Evolutionary conservation across 2,113 vertebrate genomes (phyloP).

Genomic region (Nesospiza acunhae): DNA sequence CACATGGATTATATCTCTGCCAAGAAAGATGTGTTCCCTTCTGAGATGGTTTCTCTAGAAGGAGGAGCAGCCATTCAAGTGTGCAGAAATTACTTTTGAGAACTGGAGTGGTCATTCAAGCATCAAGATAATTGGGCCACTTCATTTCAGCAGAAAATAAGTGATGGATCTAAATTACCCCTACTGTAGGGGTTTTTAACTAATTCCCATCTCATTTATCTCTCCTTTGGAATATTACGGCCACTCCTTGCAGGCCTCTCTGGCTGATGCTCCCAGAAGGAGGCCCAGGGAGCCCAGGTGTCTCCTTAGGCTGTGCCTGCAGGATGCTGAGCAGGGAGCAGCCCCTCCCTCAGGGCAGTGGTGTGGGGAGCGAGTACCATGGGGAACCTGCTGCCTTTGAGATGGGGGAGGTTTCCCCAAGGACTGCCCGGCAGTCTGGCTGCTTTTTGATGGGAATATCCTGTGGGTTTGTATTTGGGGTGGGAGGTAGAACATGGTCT

Average conservation of each 20-base stretch:
- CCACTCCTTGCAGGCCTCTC: not conserved
- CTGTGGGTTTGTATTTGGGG: not conserved
- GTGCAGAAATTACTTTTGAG: not conserved
- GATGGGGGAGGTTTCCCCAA: not conserved
- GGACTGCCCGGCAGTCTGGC: not conserved
- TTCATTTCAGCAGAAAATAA: not conserved
- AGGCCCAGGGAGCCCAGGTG: not conserved
- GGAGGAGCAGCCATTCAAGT: not conserved
- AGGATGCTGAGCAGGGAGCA: not conserved
- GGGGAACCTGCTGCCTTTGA: not conserved
- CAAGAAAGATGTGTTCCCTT: not conserved
- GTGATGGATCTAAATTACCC: not conserved
- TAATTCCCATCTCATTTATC: not conserved
- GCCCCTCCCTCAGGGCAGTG: rapidly evolving
- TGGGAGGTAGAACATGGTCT: rapidly evolving
- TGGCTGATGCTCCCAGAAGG: not conserved
- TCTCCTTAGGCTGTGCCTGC: not conserved
- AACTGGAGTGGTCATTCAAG: not conserved
- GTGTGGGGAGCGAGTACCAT: rapidly evolving
- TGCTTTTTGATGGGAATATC: not conserved
- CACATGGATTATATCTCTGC: not conserved
- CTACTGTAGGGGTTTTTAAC: not conserved
- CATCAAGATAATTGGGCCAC: not conserved
- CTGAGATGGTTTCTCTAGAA: not conserved
- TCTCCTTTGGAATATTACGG: not conserved